Percentiles rank a stretch among this genome's conserved stretches.
Conservation (phyloP, 1,140 invertebrate species). For the Idris sp. region DNA sequence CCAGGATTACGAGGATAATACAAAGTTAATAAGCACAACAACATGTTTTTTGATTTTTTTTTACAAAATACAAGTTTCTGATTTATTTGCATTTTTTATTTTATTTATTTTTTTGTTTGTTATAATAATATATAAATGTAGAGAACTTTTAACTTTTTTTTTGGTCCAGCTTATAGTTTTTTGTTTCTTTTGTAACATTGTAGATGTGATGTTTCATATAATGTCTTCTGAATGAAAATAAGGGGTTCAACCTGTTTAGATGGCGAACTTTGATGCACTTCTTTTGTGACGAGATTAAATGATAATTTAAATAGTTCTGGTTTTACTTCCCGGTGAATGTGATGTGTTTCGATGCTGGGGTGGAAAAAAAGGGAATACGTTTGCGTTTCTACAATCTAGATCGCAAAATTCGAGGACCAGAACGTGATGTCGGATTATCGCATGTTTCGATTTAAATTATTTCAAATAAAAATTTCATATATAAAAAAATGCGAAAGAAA, state of each 20-base stretch:
- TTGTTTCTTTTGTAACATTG: too few relatives aligned
- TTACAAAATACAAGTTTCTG: too few relatives aligned
- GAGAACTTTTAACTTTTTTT: too few relatives aligned
- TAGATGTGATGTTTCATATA: constrained; percentile 2
- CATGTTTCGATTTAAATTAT: constrained; percentile 13
- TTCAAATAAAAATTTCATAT: too few relatives aligned
- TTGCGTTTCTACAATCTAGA: constrained; percentile 47
- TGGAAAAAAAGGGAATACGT: constrained; percentile 23
- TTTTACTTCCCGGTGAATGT: constrained; percentile 32
- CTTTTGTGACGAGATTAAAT: constrained; percentile 29
- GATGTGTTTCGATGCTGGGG: constrained; percentile 4
- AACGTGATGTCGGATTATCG: constrained; percentile 27
- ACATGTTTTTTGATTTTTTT: too few relatives aligned
- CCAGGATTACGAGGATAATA: too few relatives aligned
- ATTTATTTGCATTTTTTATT: too few relatives aligned
- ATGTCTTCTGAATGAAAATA: constrained; percentile 41
- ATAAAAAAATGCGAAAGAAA: too few relatives aligned
- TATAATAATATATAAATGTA: too few relatives aligned
- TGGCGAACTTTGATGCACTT: constrained; percentile 51
- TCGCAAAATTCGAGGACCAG: constrained; percentile 32
- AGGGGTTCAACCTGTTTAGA: constrained; percentile 47
- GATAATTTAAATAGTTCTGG: constrained; percentile 49
- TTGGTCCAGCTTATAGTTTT: too few relatives aligned
- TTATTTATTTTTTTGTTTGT: too few relatives aligned
- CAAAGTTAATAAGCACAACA: too few relatives aligned